Percentiles rank a stretch among this genome's conserved stretches.
phyloP scores from a whole-genome alignment of 2,888 invertebrate genomes.

The Melieria omissa region DNA sequence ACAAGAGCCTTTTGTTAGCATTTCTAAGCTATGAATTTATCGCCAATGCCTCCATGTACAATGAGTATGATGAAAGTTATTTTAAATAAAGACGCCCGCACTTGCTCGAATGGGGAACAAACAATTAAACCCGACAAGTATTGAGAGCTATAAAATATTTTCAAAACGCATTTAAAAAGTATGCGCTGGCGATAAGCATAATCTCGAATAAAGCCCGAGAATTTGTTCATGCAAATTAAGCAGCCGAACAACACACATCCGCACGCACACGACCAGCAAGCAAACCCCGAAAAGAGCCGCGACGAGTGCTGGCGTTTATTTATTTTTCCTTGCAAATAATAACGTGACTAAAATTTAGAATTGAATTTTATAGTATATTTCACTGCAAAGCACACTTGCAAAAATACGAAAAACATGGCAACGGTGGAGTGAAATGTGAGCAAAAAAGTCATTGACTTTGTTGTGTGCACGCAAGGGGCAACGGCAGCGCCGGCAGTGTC shows the following conservation, averaged over 20 bases:
- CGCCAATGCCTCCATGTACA: too few relatives aligned
- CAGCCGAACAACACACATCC: background rate
- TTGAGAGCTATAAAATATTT: too few relatives aligned
- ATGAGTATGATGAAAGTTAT: too few relatives aligned
- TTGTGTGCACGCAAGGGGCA: background rate
- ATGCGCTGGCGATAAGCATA: too few relatives aligned
- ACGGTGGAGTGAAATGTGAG: background rate
- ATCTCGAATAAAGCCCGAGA: too few relatives aligned
- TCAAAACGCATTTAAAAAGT: too few relatives aligned
- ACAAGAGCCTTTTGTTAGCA: too few relatives aligned
- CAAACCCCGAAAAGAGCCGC: background rate
- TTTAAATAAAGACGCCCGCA: too few relatives aligned
- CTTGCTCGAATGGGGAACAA: too few relatives aligned
- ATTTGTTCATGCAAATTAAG: too few relatives aligned
- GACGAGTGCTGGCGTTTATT: background rate
- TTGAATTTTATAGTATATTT: slow-evolving; percentile 21
- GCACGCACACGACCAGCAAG: background rate
- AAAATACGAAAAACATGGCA: background rate
- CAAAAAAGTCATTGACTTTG: background rate
- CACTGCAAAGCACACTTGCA: background rate
- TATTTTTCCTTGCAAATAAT: slow-evolving; percentile 17
- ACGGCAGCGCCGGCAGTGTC: background rate
- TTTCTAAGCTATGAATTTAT: too few relatives aligned
- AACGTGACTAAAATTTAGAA: slow-evolving; percentile 46
- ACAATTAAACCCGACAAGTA: too few relatives aligned